phyloP scores from a whole-genome alignment of 2,113 vertebrate species.

The Colinus virginianus region DNA sequence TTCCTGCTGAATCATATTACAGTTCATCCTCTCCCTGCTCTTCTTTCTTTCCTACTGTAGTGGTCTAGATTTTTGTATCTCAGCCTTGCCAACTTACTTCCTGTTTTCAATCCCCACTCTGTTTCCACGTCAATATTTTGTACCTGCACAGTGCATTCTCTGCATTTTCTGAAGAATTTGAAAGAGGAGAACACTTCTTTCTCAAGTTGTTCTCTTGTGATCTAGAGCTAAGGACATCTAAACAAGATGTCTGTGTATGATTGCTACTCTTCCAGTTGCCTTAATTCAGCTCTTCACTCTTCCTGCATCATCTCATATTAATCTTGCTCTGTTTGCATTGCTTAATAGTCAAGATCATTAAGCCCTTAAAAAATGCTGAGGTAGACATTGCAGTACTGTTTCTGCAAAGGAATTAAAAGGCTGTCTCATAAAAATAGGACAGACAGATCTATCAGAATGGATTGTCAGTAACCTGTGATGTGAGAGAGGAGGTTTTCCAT shows the following conservation, averaged over 20 bases:
- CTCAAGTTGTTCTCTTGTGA: background rate
- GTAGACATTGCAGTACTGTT: background rate
- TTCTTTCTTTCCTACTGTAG: background rate
- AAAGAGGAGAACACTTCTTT: background rate
- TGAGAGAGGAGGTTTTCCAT: background rate
- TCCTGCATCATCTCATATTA: constrained; percentile 45
- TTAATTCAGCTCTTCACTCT: constrained; percentile 6
- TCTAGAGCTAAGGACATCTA: constrained; percentile 30
- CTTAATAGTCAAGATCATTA: constrained; percentile 18
- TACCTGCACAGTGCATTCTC: background rate
- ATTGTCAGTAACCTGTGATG: background rate
- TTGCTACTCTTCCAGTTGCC: constrained; percentile 12
- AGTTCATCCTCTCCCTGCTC: background rate
- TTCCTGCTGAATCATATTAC: background rate
- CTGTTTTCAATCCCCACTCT: background rate
- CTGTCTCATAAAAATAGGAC: background rate
- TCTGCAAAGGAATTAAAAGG: background rate
- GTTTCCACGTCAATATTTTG: background rate
- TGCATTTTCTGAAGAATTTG: background rate
- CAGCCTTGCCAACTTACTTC: background rate
- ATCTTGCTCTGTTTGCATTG: constrained; percentile 9
- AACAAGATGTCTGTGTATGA: constrained; percentile 36
- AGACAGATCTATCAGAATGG: background rate
- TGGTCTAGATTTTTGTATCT: background rate
- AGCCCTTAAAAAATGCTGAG: background rate